Base-by-base conservation (phyloP, 2,113 vertebrate species). In the Eira barbara region DNA sequence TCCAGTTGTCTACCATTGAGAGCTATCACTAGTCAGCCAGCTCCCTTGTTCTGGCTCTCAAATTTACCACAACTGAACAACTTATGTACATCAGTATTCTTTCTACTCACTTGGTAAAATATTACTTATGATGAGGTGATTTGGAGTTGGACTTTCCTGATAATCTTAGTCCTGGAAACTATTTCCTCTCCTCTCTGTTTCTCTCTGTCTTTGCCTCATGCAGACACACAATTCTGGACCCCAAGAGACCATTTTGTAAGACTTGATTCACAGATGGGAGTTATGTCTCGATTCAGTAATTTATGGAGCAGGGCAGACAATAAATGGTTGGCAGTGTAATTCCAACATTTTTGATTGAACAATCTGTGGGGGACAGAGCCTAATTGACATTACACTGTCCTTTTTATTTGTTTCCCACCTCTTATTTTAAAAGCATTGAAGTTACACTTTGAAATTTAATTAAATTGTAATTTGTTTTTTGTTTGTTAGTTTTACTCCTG, bases 391-490 rank as follows among this genome's bases (percentile, higher is more conserved):
- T 86, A 78, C 25, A 2, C 65, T 71, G 61, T 95, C 93, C 69
- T 95, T 94, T 97, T 92, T 89, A 88, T 76, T 91, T 95, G 49
- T 47, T 83, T 91, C 21, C 55, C 18, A 84, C 12, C 27, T 14
- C 27, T 31, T 36, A 52, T 92, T 92, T 63, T 49, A 34, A 95
- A 94, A 97, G 9, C 85, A 92, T 96, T 96, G n/a, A 63, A 55
- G n/a, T 86, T 95, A 73, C 74, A 91, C 57, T 97, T 93, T 90
- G 76, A 95, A 97, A 96, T 95, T 94, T 97, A 98, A 98, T 97
- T 97, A 96, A 97, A 93, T 81, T 63, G 23, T 86, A 94, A 93
- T 94, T 76, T 76, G 42, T 9, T 76, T 29, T 47, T 76, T 76
- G 74, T 76, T 88, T 97, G 79, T 42, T 81, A 93, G 86, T 88